Evolutionary conservation across 2,888 invertebrate genomes (phyloP), one percentile per base, ranked within the genome.

Genomic region (Melanostoma scalare): DNA sequence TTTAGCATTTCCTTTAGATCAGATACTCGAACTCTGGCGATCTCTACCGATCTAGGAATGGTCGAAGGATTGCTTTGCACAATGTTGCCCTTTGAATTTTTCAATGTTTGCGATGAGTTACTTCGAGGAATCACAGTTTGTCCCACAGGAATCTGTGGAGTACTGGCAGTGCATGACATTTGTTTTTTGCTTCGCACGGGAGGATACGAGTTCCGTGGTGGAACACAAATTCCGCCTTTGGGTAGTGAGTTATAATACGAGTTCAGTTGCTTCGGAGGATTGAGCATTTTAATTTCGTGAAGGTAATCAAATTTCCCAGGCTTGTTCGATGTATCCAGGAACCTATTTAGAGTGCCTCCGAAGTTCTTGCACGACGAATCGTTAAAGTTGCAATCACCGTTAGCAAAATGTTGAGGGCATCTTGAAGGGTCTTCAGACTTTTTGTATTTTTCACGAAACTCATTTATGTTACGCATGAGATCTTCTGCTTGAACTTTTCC

Each of bases 361-460:
- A 67, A 48, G 46, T 46, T 77, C 56, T 60, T 73, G 52, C 55
- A 61, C 30, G 10, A 58, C 52, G 50, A 33, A 1, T 67, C 56
- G 8, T 52, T 61, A 35, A 52, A 52, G 56, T 67, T 75, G 3
- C 44, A 76, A 30, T 73, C 78, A 10, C 73, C 71, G 20, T 80
- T 87, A 6, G 68, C 33, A 44, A 80, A 78, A 35, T 86, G 85
- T 20, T 86, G 79, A 6, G 79, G 50, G 9, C 84, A 85, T 65
- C 74, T 85, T 8, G 74, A 71, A 1, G 91, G 87, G 81, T 92
- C 92, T 85, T 92, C 92, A 36, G 92, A 92, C 87, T 94, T 93
- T 88, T 93, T 94, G 87, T 94, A 94, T 89, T 94, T 93, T 89
- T 94, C 93, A 85, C 93, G 92, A 87, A 94, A 94, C 88, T 94